Conservation (phyloP, 2,113 vertebrate species). For the Hippolais icterina region DNA sequence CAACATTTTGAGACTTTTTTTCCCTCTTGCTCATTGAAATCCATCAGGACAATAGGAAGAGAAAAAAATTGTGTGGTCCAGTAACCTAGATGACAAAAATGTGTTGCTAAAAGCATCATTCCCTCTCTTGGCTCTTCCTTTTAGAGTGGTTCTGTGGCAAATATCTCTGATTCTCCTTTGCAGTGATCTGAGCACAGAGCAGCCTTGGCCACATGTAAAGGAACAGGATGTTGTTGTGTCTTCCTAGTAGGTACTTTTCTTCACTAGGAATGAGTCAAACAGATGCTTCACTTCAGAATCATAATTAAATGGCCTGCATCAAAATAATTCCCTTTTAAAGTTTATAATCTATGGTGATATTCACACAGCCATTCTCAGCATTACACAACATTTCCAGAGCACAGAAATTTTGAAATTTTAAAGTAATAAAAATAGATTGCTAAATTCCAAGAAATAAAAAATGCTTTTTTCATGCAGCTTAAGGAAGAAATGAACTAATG, state of each 20-base stretch:
- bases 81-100: not conserved
- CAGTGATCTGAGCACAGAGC: not conserved
- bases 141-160: rapidly evolving
- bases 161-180: not conserved
- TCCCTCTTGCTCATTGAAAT: not conserved
- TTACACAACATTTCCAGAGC: not conserved
- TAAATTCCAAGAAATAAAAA: not conserved
- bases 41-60: not conserved
- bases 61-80: not conserved
- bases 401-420: not conserved
- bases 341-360: not conserved
- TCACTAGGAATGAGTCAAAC: not conserved
- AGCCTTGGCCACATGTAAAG: not conserved
- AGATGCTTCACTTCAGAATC: not conserved
- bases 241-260: not conserved
- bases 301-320: not conserved
- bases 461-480: not conserved
- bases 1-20: not conserved
- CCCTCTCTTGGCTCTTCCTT: not conserved
- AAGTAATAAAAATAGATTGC: not conserved
- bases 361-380: not conserved
- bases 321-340: not conserved
- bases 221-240: not conserved
- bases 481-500: not conserved
- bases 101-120: not conserved